phyloP scores from a whole-genome alignment of 2,888 invertebrate genomes.

The Anoncus sp. region DNA sequence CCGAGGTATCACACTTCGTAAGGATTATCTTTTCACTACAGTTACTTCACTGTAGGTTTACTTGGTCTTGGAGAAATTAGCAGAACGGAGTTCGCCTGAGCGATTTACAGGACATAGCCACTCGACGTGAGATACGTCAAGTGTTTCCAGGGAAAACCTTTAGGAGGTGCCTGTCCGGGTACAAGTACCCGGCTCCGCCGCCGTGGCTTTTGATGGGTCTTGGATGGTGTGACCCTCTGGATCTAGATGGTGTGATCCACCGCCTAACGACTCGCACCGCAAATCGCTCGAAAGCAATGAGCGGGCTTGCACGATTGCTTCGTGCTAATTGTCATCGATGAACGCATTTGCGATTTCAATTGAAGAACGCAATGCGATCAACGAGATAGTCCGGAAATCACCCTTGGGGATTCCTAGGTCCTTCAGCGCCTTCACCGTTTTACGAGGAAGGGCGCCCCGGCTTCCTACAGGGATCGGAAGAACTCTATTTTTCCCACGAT shows the following conservation, averaged over 20 bases:
- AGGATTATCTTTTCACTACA: not conserved
- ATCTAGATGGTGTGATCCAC: no score
- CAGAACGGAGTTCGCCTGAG: slow-evolving; percentile 14
- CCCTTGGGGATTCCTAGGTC: slow-evolving; percentile 65
- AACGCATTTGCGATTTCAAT: slow-evolving; percentile 72
- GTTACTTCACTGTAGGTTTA: slow-evolving; percentile 77
- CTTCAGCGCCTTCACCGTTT: slow-evolving; percentile 67
- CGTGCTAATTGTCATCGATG: slow-evolving; percentile 42
- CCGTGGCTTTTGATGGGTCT: slow-evolving; percentile 25
- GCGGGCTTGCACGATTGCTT: not conserved
- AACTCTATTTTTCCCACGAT: not conserved
- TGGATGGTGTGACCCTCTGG: not conserved
- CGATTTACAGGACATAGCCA: slow-evolving; percentile 10
- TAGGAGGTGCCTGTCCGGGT: slow-evolving; percentile 47
- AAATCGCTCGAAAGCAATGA: not conserved
- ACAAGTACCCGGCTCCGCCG: slow-evolving; percentile 20
- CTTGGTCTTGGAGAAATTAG: slow-evolving; percentile 52
- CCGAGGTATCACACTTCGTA: not conserved
- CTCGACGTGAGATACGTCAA: no score
- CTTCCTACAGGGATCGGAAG: slow-evolving; percentile 76
- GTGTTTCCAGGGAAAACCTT: slow-evolving; percentile 53
- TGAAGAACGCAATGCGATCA: slow-evolving; percentile 72
- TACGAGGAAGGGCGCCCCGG: slow-evolving; percentile 75
- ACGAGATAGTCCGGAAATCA: slow-evolving; percentile 67
- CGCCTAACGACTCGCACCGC: slow-evolving; percentile 37